Evolutionary conservation across 2,113 vertebrate genomes (phyloP), one percentile per base, ranked within the genome.

Genomic region (Todiramphus saurophagus): DNA sequence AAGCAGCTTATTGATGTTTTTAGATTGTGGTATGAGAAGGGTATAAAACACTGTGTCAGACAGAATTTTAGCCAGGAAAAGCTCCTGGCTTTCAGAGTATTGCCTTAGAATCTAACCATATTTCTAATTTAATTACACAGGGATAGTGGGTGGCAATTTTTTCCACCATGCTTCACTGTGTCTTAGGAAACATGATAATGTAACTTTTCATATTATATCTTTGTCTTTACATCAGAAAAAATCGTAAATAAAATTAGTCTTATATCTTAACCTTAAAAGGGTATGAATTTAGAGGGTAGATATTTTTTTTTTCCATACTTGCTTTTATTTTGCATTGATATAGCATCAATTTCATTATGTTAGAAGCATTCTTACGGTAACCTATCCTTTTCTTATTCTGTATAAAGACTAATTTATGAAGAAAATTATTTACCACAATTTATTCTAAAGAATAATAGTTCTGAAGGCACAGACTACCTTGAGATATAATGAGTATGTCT

Each of bases 1-100:
- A 97, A 97, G 96, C 70, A 87, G 94, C 90, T 97, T 96, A 97
- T 87, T 94, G 96, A 87, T 92, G 93, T 91, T 92, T 95, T 87
- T 56, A 93, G 82, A 60, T 43, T 60, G 39, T 62, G 39, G 33
- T 68, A 68, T 43, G 12, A 72, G 28, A 20, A 70, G 16, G 4
- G 28, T 81, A 91, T 73, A 92, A 95, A 93, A 92, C 80, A 78
- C 19, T 68, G 56, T 78, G 64, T 90, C 64, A 90, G 77, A 83
- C 30, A 91, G 31, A 86, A 72, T 90, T 94, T 88, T 60, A 90
- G 76, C n/a, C 37, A 90, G 80, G 25, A 92, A 93, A 96, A 89
- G 17, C 64, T 87, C 19, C 51, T 74, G 58, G 39, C 28, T 93
- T 69, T 84, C 55, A 89, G 24, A 55, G 5, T 39, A 77, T 70